Conservation (phyloP, 2,797 vertebrate genomes). For the Chaenodraco wilsoni region DNA sequence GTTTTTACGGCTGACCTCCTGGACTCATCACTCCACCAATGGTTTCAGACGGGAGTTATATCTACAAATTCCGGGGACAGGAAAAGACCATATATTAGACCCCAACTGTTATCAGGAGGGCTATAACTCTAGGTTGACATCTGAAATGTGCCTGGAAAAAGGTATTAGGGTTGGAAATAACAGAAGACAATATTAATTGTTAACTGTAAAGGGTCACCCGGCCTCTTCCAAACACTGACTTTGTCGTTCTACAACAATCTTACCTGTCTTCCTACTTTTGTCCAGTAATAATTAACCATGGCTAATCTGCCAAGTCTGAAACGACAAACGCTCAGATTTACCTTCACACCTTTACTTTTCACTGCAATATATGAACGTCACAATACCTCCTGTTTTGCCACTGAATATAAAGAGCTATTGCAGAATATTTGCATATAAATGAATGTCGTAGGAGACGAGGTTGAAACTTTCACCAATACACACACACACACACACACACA, state of each 20-base stretch:
- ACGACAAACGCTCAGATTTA: not conserved
- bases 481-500: not conserved
- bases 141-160: too few species aligned
- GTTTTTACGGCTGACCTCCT: too few species aligned
- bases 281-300: not conserved
- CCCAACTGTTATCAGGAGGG: too few species aligned
- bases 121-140: too few species aligned
- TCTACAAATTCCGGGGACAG: too few species aligned
- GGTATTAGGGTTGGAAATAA: too few species aligned
- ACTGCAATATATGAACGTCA: not conserved
- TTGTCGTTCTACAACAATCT: not conserved
- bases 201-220: not conserved
- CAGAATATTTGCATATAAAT: constrained; percentile 1
- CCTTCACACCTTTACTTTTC: not conserved
- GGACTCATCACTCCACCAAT: too few species aligned
- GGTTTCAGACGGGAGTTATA: too few species aligned
- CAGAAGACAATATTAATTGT: not conserved
- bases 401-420: not conserved
- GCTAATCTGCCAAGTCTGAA: too few species aligned
- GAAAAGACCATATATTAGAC: too few species aligned
- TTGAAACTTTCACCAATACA: constrained; percentile 15
- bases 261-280: not conserved
- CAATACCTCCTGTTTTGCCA: constrained; percentile 5
- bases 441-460: not conserved
- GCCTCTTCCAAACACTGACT: not conserved